Base-by-base conservation (phyloP, 2,888 invertebrate species). In the Asteroscopus sphinx region DNA sequence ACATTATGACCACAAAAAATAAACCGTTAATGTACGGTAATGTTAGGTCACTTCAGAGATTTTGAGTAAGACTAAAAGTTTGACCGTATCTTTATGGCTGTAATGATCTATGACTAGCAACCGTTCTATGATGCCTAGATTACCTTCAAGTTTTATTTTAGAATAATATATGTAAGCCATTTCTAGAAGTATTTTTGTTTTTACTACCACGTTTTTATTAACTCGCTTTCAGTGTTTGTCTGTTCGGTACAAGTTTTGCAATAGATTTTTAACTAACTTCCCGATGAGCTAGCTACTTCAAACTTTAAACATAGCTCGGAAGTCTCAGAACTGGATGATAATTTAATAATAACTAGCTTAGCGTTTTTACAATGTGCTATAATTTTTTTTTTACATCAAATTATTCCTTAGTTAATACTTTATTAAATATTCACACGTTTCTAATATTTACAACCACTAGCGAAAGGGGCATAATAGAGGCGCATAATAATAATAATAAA, bases 361-460 rank as follows among this genome's bases (percentile, higher is more conserved):
- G n/a, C n/a, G n/a, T n/a, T n/a, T n/a, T n/a, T n/a, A n/a, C n/a
- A n/a, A n/a, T n/a, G n/a, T n/a, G n/a, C n/a, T n/a, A n/a, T n/a
- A n/a, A n/a, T n/a, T n/a, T n/a, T n/a, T n/a, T n/a, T 32, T 32
- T 0, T 30, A 30, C 3, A n/a, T 30, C 25, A 0, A 12, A 17
- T 9, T 37, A 15, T 30, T 21, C 0, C 9, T 3, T 35, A n/a
- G 5, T 21, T 13, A 15, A 45, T 12, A 21, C 16, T n/a, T 21
- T 1, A 0, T 13, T 8, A 11, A 2, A 12, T 12, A n/a, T 52
- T 42, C 7, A 7, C 12, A 12, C 1, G 17, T 44, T 52, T 52
- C 25, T 61, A 47, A 35, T 47, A 39, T 33, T 46, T 7, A 40
- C 45, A 32, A 28, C 26, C 32, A 30, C 26, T 47, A 35, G 37